These are phyloP conservation scores for Zosterops borbonicus DNA, from an alignment of 2,113 vertebrate species.

Conservation along the genomic window DNA sequence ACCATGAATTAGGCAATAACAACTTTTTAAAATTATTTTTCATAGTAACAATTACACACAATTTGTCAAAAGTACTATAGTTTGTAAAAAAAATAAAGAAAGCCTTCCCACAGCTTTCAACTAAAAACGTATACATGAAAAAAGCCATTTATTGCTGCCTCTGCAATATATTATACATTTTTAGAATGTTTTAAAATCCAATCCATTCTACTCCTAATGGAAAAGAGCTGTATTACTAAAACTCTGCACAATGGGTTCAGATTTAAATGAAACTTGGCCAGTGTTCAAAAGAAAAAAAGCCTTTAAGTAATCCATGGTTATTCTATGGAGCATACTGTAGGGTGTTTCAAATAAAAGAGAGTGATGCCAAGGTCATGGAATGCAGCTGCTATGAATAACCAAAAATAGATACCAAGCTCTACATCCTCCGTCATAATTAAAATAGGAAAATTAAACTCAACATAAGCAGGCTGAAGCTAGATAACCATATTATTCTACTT, in stretches of 20 bases:
- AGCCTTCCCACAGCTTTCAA: not conserved
- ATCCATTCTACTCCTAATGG: not conserved
- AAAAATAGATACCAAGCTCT: constrained; percentile 52
- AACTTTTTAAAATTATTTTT: not conserved
- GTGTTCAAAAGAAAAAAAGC: constrained; percentile 4
- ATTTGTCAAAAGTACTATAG: not conserved
- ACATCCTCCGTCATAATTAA: constrained; percentile 38
- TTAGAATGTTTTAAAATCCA: not conserved
- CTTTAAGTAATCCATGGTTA: constrained; percentile 1
- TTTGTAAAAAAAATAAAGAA: not conserved
- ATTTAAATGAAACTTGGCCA: constrained; percentile 2
- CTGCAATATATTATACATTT: not conserved
- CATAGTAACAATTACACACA: not conserved
- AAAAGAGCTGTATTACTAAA: not conserved
- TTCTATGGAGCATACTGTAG: not conserved
- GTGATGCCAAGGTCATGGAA: constrained; percentile 46
- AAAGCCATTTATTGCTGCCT: not conserved
- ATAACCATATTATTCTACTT: not conserved
- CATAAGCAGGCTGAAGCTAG: not conserved
- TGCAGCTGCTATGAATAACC: constrained; percentile 35
- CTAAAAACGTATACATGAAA: not conserved
- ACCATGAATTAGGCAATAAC: not conserved
- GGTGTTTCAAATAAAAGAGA: constrained; percentile 6
- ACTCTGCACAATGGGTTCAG: not conserved
- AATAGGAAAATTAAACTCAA: constrained; percentile 37